Conservation (phyloP, 2,113 vertebrate genomes). For the Callorhinus ursinus region DNA sequence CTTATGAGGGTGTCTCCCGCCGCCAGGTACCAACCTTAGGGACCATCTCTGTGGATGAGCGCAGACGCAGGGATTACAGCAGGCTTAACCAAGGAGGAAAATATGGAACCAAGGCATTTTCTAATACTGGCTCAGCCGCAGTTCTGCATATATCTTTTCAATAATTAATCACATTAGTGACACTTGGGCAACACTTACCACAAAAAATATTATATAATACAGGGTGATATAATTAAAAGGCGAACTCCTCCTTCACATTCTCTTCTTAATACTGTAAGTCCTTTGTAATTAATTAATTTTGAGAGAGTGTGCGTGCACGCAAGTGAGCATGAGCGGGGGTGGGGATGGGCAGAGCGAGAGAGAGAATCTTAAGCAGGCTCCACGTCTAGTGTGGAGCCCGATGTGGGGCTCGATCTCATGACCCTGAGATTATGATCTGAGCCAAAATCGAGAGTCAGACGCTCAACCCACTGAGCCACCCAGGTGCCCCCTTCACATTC, state of each 20-base stretch:
- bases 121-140: neutral
- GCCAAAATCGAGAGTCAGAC: neutral
- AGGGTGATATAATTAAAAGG: neutral
- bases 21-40: neutral
- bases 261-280: neutral
- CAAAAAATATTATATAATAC: neutral
- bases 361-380: neutral
- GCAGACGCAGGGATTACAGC: neutral
- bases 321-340: fast-evolving
- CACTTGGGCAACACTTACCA: neutral
- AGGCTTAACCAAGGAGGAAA: neutral
- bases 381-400: neutral
- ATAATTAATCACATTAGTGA: neutral
- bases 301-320: neutral
- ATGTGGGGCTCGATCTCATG: neutral
- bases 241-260: neutral
- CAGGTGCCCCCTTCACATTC: neutral
- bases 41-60: neutral
- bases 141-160: neutral
- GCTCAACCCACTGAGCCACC: neutral
- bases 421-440: neutral
- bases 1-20: neutral
- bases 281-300: neutral
- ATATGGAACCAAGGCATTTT: neutral
- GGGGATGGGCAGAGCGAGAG: neutral